Evolutionary conservation across 2,888 invertebrate genomes (phyloP), one percentile per base, ranked within the genome.

Genomic region (Hemicrepidius hirtus): DNA sequence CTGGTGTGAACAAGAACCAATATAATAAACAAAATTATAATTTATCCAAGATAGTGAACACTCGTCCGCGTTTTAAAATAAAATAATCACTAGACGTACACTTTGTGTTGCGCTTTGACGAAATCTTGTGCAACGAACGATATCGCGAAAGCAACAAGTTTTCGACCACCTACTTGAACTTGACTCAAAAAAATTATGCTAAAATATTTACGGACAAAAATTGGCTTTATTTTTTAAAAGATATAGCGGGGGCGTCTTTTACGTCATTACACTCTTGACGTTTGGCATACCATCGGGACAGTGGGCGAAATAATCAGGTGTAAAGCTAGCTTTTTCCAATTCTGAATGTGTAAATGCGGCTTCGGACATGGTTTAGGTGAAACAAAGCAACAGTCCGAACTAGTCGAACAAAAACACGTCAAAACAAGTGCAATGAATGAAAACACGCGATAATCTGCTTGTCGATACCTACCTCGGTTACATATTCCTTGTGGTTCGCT

Each of bases 181-280:
- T 71, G 71, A 71, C 71, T 67, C 41, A 21, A 71, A 65, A 63
- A 65, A 63, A 67, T 64, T 44, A 55, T 53, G 40, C 24, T 64
- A 63, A 64, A 65, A 64, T 73, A 65, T 73, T 68, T 71, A 74
- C 68, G 37, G 44, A 63, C 50, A 71, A 71, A 71, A 70, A 74
- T 74, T 71, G 41, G 57, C 63, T 67, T 65, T 66, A 70, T 74
- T 74, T 77, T 77, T 75, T 75, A 68, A 74, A 70, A 74, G 66
- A 73, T 71, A 68, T 68, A 66, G 80, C 78, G 81, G 80, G 78
- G 81, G 80, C 79, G 80, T 80, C 69, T 75, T 69, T 74, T 68
- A 81, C 81, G 81, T 81, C 81, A 81, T 41, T 65, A 81, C 59
- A 57, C 73, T 70, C 75, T 78, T 80, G 80, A 80, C 80, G 80